Conservation (phyloP, 1,140 invertebrate species). For the Lucilia sericata region DNA sequence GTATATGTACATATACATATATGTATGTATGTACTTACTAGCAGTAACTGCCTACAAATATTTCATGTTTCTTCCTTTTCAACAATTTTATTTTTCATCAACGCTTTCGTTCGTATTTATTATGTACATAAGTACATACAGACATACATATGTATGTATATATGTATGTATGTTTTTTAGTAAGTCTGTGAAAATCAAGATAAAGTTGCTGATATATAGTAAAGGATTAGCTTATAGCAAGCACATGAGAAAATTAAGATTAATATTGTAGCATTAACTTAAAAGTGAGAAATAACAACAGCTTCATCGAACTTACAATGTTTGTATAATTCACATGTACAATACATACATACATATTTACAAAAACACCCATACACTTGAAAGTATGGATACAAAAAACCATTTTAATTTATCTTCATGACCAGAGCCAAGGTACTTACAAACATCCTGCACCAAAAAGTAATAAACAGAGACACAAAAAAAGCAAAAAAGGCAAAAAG, state of each 20-base stretch:
- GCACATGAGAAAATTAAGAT: conserved; percentile 36
- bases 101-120: no score
- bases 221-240: conserved; percentile 14
- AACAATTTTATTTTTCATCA: no score
- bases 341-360: no score
- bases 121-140: no score
- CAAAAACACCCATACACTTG: background rate
- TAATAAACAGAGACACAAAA: background rate
- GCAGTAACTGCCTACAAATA: no score
- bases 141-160: no score
- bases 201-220: background rate
- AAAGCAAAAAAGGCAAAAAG: background rate
- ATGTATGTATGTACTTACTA: no score
- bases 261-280: conserved; percentile 33
- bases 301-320: conserved; percentile 5
- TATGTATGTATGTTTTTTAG: no score
- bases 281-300: conserved; percentile 41
- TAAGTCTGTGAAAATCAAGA: no score
- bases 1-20: no score
- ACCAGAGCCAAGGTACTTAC: background rate
- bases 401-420: background rate
- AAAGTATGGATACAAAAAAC: no score
- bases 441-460: background rate
- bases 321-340: background rate
- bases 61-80: no score